Evolutionary conservation across 2,113 vertebrate species (phyloP).

Genomic region (Nycticryphes semicollaris): DNA sequence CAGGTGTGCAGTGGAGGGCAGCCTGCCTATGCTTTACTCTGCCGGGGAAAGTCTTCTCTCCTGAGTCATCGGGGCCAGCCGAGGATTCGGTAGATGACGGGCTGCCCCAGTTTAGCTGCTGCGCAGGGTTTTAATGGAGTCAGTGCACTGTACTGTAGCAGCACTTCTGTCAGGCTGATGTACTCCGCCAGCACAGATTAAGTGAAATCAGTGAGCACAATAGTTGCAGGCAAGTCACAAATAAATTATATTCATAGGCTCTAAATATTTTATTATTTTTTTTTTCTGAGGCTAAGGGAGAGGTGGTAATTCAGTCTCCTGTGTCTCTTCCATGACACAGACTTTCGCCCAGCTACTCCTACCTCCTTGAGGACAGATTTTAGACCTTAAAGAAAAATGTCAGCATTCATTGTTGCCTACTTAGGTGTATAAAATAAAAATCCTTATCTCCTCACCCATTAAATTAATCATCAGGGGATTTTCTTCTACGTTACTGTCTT

Average conservation of each 20-base stretch:
- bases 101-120: slow-evolving; percentile 39
- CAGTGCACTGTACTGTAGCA: not conserved
- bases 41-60: not conserved
- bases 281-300: not conserved
- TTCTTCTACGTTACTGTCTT: not conserved
- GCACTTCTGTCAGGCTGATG: slow-evolving; percentile 5
- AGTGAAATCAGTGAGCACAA: slow-evolving; percentile 40
- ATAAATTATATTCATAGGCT: slow-evolving; percentile 43
- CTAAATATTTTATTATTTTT: slow-evolving; percentile 41
- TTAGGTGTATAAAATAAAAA: not conserved
- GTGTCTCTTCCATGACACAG: not conserved
- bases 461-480: not conserved
- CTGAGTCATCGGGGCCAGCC: not conserved
- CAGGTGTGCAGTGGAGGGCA: not conserved
- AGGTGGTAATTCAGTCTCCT: not conserved
- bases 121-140: not conserved
- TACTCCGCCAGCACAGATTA: not conserved
- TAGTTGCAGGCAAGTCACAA: slow-evolving; percentile 40
- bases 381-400: not conserved
- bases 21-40: not conserved
- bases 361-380: not conserved
- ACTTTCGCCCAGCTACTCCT: not conserved
- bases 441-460: not conserved
- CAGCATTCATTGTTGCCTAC: not conserved
- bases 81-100: not conserved